These are phyloP conservation scores for Prionailurus bengalensis DNA, from an alignment of 2,113 vertebrate genomes.

Conservation along the genomic window DNA sequence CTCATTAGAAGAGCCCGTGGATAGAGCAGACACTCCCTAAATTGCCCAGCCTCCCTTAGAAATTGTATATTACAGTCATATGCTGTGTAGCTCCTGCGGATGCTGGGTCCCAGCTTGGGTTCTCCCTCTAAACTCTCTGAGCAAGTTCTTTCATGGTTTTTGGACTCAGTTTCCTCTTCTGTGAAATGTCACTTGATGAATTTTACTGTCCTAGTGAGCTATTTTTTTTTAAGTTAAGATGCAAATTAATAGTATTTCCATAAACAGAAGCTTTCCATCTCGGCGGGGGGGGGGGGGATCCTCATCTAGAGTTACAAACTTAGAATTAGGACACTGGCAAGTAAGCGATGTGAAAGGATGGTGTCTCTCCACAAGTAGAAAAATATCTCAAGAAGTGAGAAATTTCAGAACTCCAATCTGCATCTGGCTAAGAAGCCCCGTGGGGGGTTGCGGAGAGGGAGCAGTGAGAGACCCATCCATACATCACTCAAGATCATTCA, in stretches of 20 bases:
- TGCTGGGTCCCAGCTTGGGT: not conserved
- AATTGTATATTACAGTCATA: not conserved
- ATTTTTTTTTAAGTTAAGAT: conserved; percentile 29
- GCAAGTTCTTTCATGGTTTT: not conserved
- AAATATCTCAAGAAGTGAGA: not conserved
- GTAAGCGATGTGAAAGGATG: not conserved
- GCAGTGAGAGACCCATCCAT: not conserved
- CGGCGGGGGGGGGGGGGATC: too few species aligned
- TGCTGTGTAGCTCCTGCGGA: not conserved
- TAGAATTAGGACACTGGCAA: not conserved
- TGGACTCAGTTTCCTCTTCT: not conserved
- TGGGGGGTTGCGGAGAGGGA: not conserved
- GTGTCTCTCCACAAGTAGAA: not conserved
- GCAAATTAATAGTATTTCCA: conserved; percentile 21
- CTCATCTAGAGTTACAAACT: not conserved
- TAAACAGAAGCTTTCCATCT: not conserved
- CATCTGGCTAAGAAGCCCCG: not conserved
- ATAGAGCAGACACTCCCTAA: not conserved
- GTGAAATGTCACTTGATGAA: not conserved
- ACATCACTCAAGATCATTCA: not conserved
- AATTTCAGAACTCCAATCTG: not conserved
- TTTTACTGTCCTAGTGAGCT: not conserved
- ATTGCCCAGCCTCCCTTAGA: not conserved
- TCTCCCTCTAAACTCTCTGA: not conserved
- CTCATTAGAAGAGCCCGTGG: not conserved